Evolutionary conservation across 2,797 vertebrate genomes (phyloP).

Genomic region (Micrastur ruficollis): DNA sequence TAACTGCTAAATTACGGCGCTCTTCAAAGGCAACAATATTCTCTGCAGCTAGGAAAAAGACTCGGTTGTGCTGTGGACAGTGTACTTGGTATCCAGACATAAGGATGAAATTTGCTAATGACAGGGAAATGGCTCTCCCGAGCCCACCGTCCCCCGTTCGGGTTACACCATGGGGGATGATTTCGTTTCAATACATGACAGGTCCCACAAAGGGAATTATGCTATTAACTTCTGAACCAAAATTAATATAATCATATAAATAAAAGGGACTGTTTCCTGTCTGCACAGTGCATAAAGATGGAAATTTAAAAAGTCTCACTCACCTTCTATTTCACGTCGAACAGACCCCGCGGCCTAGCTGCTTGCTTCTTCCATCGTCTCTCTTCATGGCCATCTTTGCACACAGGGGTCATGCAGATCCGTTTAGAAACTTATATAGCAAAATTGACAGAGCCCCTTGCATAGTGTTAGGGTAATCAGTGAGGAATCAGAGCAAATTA

Average conservation of each 20-base stretch:
- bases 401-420: not conserved
- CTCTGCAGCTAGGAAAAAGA: not conserved
- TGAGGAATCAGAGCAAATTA: not conserved
- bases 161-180: not conserved
- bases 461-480: not conserved
- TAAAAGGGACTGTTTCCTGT: not conserved
- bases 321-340: not conserved
- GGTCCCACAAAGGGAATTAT: constrained; percentile 6
- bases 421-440: not conserved
- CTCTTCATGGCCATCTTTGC: not conserved
- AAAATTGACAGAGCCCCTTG: not conserved
- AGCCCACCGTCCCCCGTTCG: not conserved
- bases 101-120: constrained; percentile 56
- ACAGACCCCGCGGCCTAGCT: not conserved
- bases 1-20: not conserved
- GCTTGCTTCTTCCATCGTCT: not conserved
- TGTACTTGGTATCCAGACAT: not conserved
- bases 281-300: not conserved
- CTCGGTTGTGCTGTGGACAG: not conserved
- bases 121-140: constrained; percentile 34
- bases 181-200: constrained; percentile 14
- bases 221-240: constrained; percentile 40
- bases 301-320: not conserved
- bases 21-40: not conserved
- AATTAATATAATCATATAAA: constrained; percentile 50